Conservation (phyloP, 2,888 invertebrate species). For the Euplagia quadripunctaria region DNA sequence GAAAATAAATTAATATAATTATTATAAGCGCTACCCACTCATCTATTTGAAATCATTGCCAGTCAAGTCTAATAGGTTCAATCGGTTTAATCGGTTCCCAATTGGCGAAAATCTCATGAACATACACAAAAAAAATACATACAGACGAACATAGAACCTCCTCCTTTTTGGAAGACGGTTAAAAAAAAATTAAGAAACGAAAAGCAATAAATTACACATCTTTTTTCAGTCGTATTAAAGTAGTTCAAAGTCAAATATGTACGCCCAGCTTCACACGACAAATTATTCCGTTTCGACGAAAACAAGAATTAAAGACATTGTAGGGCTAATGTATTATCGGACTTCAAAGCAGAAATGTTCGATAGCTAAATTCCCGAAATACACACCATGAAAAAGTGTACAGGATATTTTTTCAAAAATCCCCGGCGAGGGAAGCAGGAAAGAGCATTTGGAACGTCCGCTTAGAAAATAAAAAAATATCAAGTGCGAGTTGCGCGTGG, state of each 20-base stretch:
- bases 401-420: conserved; percentile 40
- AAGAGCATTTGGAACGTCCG: conserved; percentile 52
- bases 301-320: conserved; percentile 21
- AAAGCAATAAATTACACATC: too few relatives aligned
- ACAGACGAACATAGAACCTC: too few relatives aligned
- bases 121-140: too few relatives aligned
- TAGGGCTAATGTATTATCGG: conserved; percentile 33
- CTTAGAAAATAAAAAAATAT: conserved; percentile 58
- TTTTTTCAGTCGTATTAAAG: neutral
- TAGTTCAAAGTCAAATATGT: neutral
- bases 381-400: conserved; percentile 29
- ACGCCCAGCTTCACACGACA: neutral
- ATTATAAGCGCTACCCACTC: too few relatives aligned
- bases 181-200: neutral
- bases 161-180: too few relatives aligned
- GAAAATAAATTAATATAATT: too few relatives aligned
- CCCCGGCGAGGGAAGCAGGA: conserved; percentile 32
- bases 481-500: conserved; percentile 5
- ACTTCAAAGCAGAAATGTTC: conserved; percentile 34
- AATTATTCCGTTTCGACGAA: neutral
- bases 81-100: too few relatives aligned
- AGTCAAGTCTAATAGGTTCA: too few relatives aligned
- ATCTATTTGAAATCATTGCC: too few relatives aligned
- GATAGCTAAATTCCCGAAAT: conserved; percentile 36
- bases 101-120: too few relatives aligned